Percentiles rank a stretch among this genome's conserved stretches.
phyloP scores from a whole-genome alignment of 2,888 invertebrate genomes.

The Phaonia tiefii region DNA sequence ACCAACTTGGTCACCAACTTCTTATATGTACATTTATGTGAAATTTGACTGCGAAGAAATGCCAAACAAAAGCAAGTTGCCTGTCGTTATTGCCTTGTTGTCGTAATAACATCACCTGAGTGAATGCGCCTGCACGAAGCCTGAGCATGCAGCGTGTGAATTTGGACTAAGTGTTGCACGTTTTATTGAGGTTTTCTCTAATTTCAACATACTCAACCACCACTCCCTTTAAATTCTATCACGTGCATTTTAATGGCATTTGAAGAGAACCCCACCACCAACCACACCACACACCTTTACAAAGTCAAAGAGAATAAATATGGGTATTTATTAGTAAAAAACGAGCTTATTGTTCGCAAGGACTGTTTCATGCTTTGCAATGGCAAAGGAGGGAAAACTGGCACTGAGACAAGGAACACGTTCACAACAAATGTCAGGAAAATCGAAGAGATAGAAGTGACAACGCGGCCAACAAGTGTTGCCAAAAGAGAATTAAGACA shows the following conservation, averaged over 20 bases:
- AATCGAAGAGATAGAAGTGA: background rate
- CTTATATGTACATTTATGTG: too few species aligned
- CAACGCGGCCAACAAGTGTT: background rate
- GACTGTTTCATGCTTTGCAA: slow-evolving; percentile 12
- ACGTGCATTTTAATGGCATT: slow-evolving; percentile 48
- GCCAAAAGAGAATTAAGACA: background rate
- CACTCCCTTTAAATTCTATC: slow-evolving; percentile 8
- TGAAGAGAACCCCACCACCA: background rate
- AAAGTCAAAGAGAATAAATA: background rate
- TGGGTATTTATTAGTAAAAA: background rate
- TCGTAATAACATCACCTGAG: background rate
- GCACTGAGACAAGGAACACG: background rate
- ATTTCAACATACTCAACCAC: background rate
- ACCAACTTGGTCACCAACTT: too few species aligned
- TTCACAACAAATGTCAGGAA: background rate
- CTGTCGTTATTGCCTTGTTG: too few species aligned
- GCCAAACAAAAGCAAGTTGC: too few species aligned
- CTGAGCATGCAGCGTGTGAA: too few species aligned
- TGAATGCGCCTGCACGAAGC: background rate
- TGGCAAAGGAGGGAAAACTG: background rate
- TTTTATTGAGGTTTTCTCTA: background rate
- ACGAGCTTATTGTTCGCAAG: background rate
- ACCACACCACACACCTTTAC: background rate
- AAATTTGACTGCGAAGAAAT: too few species aligned
- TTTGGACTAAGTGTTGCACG: too few species aligned